A percentile compares a stretch with the other conserved stretches of the same genome.
phyloP scores from a whole-genome alignment of 2,888 invertebrate genomes.

The Drosophila aldrichi region DNA sequence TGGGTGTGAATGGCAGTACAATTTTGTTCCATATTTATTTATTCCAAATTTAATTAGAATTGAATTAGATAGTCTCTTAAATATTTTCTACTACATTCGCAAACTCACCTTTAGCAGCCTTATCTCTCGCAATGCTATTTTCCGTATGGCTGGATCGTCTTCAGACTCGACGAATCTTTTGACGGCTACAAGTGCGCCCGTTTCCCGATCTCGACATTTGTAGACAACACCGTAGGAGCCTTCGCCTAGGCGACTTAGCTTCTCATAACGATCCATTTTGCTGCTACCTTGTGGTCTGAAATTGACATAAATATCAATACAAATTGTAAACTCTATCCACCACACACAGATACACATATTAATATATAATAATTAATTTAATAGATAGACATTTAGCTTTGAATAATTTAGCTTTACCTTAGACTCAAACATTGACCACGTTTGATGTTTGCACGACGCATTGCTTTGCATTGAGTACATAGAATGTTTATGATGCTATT shows the following conservation, averaged over 20 bases:
- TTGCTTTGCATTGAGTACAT: conserved; percentile 81
- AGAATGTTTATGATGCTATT: conserved; percentile 62
- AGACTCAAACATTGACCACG: conserved; percentile 83
- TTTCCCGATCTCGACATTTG: conserved; percentile 97
- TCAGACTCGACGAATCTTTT: conserved; percentile 99
- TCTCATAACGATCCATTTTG: conserved; percentile 97
- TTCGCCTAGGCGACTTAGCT: conserved; percentile 96
- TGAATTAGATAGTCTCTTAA: no score
- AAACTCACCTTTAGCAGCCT: conserved; percentile 92
- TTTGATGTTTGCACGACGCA: conserved; percentile 82
- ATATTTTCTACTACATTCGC: no score
- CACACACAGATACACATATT: neutral
- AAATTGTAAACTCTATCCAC: neutral
- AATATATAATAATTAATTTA: neutral
- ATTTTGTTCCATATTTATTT: no score
- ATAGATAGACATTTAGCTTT: neutral
- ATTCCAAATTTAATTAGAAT: no score
- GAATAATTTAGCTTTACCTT: conserved; percentile 71
- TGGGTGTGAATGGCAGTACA: no score
- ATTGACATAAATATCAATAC: conserved; percentile 29
- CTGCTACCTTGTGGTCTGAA: conserved; percentile 93
- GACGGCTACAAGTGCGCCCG: conserved; percentile 97
- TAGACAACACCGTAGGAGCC: conserved; percentile 91
- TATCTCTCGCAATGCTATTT: conserved; percentile 97
- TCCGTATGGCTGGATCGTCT: conserved; percentile 97